Evolutionary conservation across 2,113 vertebrate species (phyloP).

Genomic region (Scalopus aquaticus): DNA sequence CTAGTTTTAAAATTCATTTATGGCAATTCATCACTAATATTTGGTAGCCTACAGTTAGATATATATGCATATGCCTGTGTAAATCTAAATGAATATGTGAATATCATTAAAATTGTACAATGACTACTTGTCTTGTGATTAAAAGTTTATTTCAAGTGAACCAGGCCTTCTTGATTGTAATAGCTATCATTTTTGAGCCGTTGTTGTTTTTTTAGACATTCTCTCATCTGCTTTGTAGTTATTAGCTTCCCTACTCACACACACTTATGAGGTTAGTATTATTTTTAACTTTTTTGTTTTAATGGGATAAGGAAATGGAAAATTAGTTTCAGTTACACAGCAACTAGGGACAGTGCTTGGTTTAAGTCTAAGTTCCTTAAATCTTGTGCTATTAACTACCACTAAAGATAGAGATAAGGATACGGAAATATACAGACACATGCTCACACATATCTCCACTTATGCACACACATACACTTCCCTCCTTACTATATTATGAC

Average conservation of each 20-base stretch:
- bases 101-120: neutral
- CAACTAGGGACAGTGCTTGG: neutral
- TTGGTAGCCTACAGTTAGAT: neutral
- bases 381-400: neutral
- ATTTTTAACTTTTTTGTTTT: neutral
- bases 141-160: neutral
- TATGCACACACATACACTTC: neutral
- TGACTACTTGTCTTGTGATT: neutral
- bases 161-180: neutral
- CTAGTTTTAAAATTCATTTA: neutral
- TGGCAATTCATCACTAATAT: neutral
- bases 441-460: neutral
- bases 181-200: neutral
- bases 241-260: neutral
- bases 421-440: neutral
- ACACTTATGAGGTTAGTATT: neutral
- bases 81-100: conserved; percentile 12
- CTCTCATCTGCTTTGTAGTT: neutral
- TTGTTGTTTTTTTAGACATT: neutral
- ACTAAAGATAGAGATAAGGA: too few relatives aligned
- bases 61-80: neutral
- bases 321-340: neutral
- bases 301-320: neutral
- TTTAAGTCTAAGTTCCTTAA: neutral
- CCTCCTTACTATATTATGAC: neutral